A percentile compares a stretch with the other conserved stretches of the same genome.
Evolutionary conservation across 2,888 invertebrate genomes (phyloP).

Genomic region (Xestia ashworthii): DNA sequence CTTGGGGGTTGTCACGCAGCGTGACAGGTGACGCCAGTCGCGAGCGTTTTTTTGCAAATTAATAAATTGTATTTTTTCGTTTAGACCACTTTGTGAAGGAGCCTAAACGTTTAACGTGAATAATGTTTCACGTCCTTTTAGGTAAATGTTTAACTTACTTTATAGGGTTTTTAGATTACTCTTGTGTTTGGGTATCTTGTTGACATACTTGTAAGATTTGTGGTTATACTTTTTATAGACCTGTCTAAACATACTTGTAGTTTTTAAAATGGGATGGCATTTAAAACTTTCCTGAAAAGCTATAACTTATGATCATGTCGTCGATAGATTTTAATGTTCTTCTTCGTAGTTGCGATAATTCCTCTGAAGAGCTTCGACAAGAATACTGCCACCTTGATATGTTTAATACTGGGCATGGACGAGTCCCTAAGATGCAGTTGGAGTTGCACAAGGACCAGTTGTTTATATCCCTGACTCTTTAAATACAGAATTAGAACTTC

Average conservation of each 20-base stretch:
- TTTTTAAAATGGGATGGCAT: neutral
- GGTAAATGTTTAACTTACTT: conserved; percentile 66
- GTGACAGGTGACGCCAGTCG: conserved; percentile 82
- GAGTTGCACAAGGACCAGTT: neutral
- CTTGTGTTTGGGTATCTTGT: conserved; percentile 45
- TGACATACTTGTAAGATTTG: neutral
- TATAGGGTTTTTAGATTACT: conserved; percentile 60
- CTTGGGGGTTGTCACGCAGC: conserved; percentile 75
- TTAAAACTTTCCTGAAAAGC: neutral
- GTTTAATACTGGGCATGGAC: neutral
- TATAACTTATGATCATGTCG: neutral
- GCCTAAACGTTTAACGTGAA: conserved; percentile 67
- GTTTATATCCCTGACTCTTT: neutral
- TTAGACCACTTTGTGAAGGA: conserved; percentile 72
- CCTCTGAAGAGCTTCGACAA: neutral
- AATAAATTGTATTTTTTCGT: conserved; percentile 80
- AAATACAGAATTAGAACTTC: neutral
- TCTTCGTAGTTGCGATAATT: neutral
- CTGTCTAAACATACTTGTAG: neutral
- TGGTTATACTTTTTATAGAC: conserved; percentile 1
- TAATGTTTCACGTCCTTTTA: conserved; percentile 65
- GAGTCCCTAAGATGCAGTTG: neutral
- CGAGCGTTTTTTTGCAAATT: conserved; percentile 78
- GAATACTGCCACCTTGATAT: neutral
- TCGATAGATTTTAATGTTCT: neutral